These are phyloP conservation scores for Barnardius zonarius DNA, from an alignment of 2,113 vertebrate species.

Conservation along the genomic window DNA sequence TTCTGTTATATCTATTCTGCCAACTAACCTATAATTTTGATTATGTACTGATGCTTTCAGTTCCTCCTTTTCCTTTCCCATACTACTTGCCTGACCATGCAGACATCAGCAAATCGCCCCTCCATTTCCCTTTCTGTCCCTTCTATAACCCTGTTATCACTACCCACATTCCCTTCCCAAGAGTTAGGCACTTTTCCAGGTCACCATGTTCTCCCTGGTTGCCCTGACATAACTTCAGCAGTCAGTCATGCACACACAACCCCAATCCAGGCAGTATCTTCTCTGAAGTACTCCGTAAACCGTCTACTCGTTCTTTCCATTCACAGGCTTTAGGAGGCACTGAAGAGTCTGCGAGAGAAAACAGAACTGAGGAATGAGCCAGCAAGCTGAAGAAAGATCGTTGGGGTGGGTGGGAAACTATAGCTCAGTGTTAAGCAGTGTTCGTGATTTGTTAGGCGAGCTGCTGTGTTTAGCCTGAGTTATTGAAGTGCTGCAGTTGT, in stretches of 20 bases:
- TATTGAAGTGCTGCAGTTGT: background rate
- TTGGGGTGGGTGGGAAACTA: background rate
- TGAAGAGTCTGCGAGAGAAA: background rate
- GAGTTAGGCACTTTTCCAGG: constrained; percentile 45
- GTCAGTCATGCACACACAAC: background rate
- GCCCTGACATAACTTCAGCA: constrained; percentile 5
- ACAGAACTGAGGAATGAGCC: background rate
- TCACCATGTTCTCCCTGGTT: constrained; percentile 31
- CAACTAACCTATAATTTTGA: constrained; percentile 21
- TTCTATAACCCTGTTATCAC: constrained; percentile 41
- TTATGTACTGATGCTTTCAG: background rate
- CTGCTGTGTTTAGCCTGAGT: constrained; percentile 8
- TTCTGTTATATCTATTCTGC: background rate
- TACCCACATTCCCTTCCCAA: constrained; percentile 17
- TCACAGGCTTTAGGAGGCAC: background rate
- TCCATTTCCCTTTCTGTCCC: constrained; percentile 6
- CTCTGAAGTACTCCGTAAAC: background rate
- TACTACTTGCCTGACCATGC: background rate
- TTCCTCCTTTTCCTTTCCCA: background rate
- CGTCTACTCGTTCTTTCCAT: background rate
- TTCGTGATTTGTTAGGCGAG: constrained; percentile 1
- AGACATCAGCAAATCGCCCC: background rate
- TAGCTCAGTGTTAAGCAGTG: background rate
- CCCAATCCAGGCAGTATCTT: background rate
- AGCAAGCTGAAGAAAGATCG: background rate